Evolutionary conservation across 2,797 vertebrate genomes (phyloP).

Genomic region (Adrianichthys oophorus): DNA sequence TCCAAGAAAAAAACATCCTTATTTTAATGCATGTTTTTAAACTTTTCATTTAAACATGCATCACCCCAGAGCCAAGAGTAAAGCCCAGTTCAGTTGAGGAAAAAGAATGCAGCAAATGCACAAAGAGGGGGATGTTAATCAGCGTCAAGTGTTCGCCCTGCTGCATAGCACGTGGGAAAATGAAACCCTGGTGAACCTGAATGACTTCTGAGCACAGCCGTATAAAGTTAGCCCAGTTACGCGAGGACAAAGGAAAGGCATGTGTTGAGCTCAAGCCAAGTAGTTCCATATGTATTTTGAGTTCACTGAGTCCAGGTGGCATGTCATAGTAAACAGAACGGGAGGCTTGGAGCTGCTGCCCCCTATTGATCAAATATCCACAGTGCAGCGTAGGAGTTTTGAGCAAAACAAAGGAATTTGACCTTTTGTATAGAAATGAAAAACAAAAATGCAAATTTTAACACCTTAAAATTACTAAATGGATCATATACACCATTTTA

Average conservation of each 20-base stretch:
- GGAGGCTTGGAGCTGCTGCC: constrained; percentile 49
- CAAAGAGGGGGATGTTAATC: constrained; percentile 22
- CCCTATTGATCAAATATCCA: constrained; percentile 42
- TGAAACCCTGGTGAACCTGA: constrained; percentile 40
- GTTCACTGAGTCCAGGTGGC: constrained; percentile 77
- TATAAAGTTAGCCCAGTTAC: constrained; percentile 67
- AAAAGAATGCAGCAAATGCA: constrained; percentile 4
- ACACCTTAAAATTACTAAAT: too few relatives aligned
- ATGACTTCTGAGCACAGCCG: constrained; percentile 46
- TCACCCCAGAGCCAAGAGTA: not conserved
- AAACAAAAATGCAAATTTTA: not conserved
- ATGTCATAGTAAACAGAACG: constrained; percentile 55
- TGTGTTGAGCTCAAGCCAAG: constrained; percentile 71
- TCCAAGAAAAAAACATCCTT: constrained; percentile 15
- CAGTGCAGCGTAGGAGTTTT: constrained; percentile 16
- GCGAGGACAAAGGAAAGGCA: constrained; percentile 79
- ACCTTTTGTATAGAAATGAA: not conserved
- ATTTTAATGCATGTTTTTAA: constrained; percentile 14
- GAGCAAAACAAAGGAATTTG: not conserved
- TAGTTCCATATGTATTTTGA: constrained; percentile 75
- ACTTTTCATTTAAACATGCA: constrained; percentile 15
- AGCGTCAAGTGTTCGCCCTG: constrained; percentile 10
- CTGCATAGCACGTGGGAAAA: constrained; percentile 9
- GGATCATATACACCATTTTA: too few relatives aligned
- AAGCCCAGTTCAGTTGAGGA: constrained; percentile 15